phyloP scores from a whole-genome alignment of 1,140 invertebrate genomes.

The Branchinecta lynchi region DNA sequence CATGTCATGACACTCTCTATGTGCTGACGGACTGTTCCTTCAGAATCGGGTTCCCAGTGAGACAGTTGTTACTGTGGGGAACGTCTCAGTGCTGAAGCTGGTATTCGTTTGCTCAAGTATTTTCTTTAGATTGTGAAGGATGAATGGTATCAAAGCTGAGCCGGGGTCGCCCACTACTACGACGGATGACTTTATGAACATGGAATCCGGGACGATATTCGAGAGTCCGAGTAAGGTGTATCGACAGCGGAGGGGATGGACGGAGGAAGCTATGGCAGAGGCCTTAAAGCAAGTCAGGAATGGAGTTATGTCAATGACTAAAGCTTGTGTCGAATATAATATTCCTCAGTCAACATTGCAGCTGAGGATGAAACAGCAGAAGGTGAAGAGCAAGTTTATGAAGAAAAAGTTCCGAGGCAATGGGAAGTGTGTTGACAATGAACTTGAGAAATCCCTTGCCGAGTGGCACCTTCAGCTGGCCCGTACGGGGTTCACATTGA shows the following conservation, averaged over 20 bases:
- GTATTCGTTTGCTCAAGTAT: too few species aligned
- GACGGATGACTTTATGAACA: neutral
- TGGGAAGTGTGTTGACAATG: neutral
- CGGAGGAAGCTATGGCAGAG: neutral
- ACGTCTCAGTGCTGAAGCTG: too few species aligned
- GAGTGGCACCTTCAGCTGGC: neutral
- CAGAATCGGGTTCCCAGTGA: too few species aligned
- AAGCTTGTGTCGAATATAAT: neutral
- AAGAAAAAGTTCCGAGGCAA: neutral
- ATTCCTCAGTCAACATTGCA: neutral
- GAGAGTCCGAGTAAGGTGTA: neutral
- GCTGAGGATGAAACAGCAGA: neutral
- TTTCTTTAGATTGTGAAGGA: neutral
- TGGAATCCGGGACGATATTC: neutral
- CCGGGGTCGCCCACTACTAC: constrained; percentile 1
- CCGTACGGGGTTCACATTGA: neutral
- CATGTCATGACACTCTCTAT: too few species aligned
- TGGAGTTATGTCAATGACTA: neutral
- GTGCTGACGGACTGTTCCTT: too few species aligned
- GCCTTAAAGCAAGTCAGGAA: neutral
- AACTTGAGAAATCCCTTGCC: neutral
- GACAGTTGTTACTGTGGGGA: too few species aligned
- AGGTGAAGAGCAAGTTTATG: neutral
- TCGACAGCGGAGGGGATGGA: constrained; percentile 1
- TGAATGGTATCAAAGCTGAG: neutral